A percentile compares a stretch with the other conserved stretches of the same genome.
Evolutionary conservation across 2,113 vertebrate species (phyloP).

Genomic region (Channa maculata): DNA sequence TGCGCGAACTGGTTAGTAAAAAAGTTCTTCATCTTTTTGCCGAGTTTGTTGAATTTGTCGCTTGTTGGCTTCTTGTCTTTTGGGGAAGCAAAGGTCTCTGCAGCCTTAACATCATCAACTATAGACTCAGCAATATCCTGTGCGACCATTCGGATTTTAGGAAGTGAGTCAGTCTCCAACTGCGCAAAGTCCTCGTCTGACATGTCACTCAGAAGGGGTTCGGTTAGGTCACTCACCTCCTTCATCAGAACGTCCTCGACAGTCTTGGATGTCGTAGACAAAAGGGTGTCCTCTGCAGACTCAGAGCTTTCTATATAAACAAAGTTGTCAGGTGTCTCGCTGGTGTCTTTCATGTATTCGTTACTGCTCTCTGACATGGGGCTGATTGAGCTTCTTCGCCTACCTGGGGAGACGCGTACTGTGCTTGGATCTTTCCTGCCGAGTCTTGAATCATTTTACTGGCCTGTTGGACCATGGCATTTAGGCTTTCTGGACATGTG

Average conservation of each 20-base stretch:
- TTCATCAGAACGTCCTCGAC: not conserved
- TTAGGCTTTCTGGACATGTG: not conserved
- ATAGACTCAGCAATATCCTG: not conserved
- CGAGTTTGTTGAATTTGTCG: no score
- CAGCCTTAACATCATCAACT: no score
- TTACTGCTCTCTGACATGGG: no score
- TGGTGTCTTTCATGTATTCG: no score
- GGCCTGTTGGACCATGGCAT: not conserved
- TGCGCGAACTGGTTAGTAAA: not conserved
- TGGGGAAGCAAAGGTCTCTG: no score
- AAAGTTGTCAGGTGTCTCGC: no score
- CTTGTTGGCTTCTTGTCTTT: no score
- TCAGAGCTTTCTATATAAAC: no score
- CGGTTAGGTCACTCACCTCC: not conserved
- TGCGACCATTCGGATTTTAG: not conserved
- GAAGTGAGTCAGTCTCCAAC: no score
- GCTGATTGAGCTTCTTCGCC: not conserved
- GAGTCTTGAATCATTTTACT: not conserved
- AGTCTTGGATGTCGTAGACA: not conserved
- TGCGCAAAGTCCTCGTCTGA: accelerated
- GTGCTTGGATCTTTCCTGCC: no score
- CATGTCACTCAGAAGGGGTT: not conserved
- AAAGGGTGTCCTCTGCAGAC: no score
- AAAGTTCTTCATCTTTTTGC: not conserved
- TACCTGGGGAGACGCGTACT: not conserved